phyloP scores from a whole-genome alignment of 2,888 invertebrate genomes.

The Lasioglossum morio region DNA sequence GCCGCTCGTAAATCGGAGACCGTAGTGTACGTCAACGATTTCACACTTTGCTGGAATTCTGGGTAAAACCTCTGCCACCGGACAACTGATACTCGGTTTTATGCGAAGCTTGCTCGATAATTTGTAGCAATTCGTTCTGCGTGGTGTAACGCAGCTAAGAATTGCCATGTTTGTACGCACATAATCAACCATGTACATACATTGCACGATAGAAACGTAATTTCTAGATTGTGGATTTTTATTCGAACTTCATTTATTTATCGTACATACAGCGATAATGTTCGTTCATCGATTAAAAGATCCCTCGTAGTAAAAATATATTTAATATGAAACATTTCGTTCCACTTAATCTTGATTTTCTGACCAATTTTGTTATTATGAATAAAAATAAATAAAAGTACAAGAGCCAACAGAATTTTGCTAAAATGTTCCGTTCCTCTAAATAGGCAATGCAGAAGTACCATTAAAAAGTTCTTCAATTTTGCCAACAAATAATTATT shows the following conservation, averaged over 20 bases:
- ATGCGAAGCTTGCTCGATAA: slow-evolving; percentile 31
- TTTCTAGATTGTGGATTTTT: neutral
- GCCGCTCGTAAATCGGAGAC: slow-evolving; percentile 60
- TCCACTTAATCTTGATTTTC: too few relatives aligned
- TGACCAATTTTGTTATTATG: too few relatives aligned
- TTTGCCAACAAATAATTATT: too few relatives aligned
- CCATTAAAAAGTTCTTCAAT: too few relatives aligned
- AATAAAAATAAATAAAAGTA: too few relatives aligned
- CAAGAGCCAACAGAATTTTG: too few relatives aligned
- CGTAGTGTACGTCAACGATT: slow-evolving; percentile 57
- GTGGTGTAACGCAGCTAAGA: neutral
- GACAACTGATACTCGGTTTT: slow-evolving; percentile 41
- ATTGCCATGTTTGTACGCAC: neutral
- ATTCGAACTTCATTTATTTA: neutral
- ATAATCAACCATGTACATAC: neutral
- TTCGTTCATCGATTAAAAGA: neutral
- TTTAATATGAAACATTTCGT: neutral
- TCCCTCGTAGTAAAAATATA: neutral
- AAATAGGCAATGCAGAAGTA: too few relatives aligned
- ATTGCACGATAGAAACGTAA: neutral
- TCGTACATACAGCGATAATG: neutral
- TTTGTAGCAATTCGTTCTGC: neutral
- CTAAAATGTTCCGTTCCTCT: too few relatives aligned
- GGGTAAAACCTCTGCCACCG: slow-evolving; percentile 43
- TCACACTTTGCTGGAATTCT: slow-evolving; percentile 53